phyloP scores from a whole-genome alignment of 2,113 vertebrate species.

The Dipodomys merriami region DNA sequence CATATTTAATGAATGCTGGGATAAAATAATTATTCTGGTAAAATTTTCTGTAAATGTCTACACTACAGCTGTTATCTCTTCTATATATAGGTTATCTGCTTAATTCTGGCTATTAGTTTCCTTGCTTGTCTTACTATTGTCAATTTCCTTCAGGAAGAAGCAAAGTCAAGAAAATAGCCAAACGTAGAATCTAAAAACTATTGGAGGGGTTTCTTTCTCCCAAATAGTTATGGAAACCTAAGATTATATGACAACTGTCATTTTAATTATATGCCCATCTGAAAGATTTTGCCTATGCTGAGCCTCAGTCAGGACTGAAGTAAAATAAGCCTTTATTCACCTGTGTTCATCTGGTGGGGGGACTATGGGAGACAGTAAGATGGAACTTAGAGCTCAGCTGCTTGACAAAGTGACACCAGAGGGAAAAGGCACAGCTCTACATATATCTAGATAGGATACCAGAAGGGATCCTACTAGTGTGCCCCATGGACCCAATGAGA shows the following conservation, averaged over 20 bases:
- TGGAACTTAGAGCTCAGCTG: neutral
- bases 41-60: neutral
- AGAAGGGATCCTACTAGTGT: rapidly evolving
- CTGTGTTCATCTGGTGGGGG: neutral
- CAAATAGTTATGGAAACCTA: neutral
- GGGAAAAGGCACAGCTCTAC: neutral
- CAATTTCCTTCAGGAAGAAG: neutral
- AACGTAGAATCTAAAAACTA: neutral
- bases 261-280: neutral
- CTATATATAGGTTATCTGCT: slow-evolving; percentile 16
- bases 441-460: neutral
- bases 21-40: neutral
- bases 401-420: neutral
- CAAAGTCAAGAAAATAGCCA: neutral
- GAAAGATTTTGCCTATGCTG: neutral
- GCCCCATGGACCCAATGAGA: rapidly evolving
- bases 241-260: neutral
- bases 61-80: neutral
- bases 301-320: neutral
- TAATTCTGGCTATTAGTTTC: slow-evolving; percentile 15
- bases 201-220: neutral
- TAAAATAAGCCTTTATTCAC: neutral
- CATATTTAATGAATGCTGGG: neutral
- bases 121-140: neutral
- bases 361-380: neutral